A percentile compares a stretch with the other conserved stretches of the same genome.
phyloP scores from a whole-genome alignment of 2,888 invertebrate genomes.

The Trypoxylon attenuatum region DNA sequence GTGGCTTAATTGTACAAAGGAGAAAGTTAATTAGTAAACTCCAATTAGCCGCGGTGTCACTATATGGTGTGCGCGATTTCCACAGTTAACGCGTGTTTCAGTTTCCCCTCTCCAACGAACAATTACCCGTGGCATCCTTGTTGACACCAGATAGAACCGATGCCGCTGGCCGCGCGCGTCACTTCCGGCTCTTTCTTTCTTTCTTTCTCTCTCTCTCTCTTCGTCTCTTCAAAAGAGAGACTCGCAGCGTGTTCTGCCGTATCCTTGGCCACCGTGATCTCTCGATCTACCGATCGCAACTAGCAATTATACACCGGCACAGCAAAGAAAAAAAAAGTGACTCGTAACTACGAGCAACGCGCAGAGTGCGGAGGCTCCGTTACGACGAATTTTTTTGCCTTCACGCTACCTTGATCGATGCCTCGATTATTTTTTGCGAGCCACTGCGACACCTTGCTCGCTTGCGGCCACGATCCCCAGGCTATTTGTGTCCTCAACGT shows the following conservation, averaged over 20 bases:
- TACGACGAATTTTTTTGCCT: conserved; percentile 5
- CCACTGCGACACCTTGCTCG: conserved; percentile 9
- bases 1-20: conserved; percentile 37
- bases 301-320: conserved; percentile 13
- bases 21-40: conserved; percentile 53
- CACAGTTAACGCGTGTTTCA: conserved; percentile 13
- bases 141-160: not conserved
- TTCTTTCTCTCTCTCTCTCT: no score
- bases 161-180: not conserved
- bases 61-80: conserved; percentile 31
- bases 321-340: not conserved
- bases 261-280: not conserved
- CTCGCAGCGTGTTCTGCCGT: not conserved
- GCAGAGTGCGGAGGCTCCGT: not conserved
- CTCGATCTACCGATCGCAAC: not conserved
- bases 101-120: conserved; percentile 19
- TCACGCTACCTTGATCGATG: conserved; percentile 3
- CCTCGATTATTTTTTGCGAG: conserved; percentile 10
- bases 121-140: conserved; percentile 18
- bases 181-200: conserved; percentile 6
- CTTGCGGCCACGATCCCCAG: conserved; percentile 1
- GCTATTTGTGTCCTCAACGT: conserved; percentile 4
- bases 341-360: not conserved
- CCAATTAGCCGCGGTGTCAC: conserved; percentile 40
- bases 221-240: no score